Conservation (phyloP, 2,888 invertebrate genomes). For the Augochlorella aurata region DNA sequence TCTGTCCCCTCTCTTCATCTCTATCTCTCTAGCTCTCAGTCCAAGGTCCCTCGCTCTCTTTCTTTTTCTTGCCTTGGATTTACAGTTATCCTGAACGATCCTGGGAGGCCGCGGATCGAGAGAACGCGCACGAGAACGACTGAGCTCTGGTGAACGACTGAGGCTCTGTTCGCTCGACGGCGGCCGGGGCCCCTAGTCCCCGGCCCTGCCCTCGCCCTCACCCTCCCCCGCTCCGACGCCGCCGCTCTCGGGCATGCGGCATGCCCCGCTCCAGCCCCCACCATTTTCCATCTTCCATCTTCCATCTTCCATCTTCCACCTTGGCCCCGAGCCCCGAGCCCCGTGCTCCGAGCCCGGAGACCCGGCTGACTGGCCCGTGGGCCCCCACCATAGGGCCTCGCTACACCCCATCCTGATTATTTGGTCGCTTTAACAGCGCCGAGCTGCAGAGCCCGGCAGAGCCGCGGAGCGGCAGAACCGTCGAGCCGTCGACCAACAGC, state of each 20-base stretch:
- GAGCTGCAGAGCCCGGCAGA: background rate
- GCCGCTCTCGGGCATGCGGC: background rate
- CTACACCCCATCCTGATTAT: constrained; percentile 60
- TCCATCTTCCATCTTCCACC: background rate
- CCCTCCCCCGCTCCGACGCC: constrained; percentile 10
- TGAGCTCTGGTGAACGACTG: constrained; percentile 78
- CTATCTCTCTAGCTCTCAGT: constrained; percentile 6
- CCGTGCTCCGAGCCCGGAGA: too few species aligned
- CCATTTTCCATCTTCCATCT: background rate
- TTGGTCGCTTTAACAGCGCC: constrained; percentile 53
- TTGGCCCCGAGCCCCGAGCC: constrained; percentile 11
- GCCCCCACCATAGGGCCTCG: constrained; percentile 17
- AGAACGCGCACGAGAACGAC: constrained; percentile 49
- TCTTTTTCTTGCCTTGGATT: constrained; percentile 56
- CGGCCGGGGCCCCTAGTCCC: constrained; percentile 57
- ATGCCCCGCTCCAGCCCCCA: constrained; percentile 3
- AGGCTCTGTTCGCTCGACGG: constrained; percentile 71
- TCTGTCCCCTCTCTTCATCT: constrained; percentile 26
- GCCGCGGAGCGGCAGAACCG: too few species aligned
- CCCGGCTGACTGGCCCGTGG: constrained; percentile 40
- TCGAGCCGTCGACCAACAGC: background rate
- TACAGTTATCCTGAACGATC: constrained; percentile 70
- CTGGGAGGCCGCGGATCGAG: constrained; percentile 46
- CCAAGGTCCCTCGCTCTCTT: constrained; percentile 27
- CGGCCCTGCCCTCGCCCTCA: background rate